Evolutionary conservation across 2,888 invertebrate genomes (phyloP).

Genomic region (Perdita meconis): DNA sequence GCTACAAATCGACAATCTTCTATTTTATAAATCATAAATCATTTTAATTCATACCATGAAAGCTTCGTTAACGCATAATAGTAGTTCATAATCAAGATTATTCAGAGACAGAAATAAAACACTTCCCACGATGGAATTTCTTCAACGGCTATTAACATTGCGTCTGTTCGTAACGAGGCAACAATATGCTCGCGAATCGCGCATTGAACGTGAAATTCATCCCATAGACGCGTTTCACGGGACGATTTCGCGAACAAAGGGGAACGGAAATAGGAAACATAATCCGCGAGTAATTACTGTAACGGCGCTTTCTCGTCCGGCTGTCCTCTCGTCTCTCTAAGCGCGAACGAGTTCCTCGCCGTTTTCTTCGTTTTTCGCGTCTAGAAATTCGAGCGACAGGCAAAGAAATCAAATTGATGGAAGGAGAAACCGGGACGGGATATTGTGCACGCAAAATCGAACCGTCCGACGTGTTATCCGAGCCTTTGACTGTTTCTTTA

Average conservation of each 20-base stretch:
- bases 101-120: no score
- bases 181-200: neutral
- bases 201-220: neutral
- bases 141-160: no score
- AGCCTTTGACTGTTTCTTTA: no score
- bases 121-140: no score
- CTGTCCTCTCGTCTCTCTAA: conserved; percentile 15
- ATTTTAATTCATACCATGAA: no score
- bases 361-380: neutral
- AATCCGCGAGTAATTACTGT: conserved; percentile 47
- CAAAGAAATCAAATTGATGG: neutral
- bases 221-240: conserved; percentile 10
- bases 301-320: conserved; percentile 48
- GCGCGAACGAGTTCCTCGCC: neutral
- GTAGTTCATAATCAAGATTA: no score
- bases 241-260: conserved; percentile 23
- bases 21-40: no score
- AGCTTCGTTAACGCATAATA: no score
- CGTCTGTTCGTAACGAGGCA: neutral
- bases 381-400: conserved; percentile 13
- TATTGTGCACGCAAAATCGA: conserved; percentile 34
- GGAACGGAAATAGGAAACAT: conserved; percentile 48
- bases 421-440: conserved; percentile 9
- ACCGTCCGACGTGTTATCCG: neutral
- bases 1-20: no score